Evolutionary conservation across 2,113 vertebrate species (phyloP).

Genomic region (Spheniscus mendiculus): DNA sequence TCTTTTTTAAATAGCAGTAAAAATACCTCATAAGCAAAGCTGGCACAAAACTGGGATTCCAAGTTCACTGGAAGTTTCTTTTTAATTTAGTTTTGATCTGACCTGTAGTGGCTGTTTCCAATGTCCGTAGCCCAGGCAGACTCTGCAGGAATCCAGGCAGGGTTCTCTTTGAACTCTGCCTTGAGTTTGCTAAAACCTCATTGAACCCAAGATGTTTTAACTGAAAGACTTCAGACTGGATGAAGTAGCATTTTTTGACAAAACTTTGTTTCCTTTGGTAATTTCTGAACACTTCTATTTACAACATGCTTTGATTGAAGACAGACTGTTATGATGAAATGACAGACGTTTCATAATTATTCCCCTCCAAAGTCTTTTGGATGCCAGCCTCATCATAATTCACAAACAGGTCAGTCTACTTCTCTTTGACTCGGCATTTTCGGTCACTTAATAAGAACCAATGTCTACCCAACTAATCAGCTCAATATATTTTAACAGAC

Average conservation of each 20-base stretch:
- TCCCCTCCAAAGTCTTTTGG: slow-evolving; percentile 10
- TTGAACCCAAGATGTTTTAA: slow-evolving; percentile 63
- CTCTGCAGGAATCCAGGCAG: slow-evolving; percentile 48
- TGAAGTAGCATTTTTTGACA: slow-evolving; percentile 60
- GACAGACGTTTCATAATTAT: slow-evolving; percentile 23
- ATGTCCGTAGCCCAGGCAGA: slow-evolving; percentile 22
- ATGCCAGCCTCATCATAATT: not conserved
- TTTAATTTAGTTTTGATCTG: slow-evolving; percentile 41
- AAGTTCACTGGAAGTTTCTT: not conserved
- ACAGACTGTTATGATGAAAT: slow-evolving; percentile 45
- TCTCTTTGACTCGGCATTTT: not conserved
- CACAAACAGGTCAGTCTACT: not conserved
- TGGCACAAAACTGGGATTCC: slow-evolving; percentile 1
- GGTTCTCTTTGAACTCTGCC: slow-evolving; percentile 56
- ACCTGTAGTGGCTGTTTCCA: slow-evolving; percentile 46
- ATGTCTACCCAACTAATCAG: not conserved
- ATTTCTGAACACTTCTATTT: slow-evolving; percentile 65
- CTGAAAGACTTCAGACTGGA: slow-evolving; percentile 49
- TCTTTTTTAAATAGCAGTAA: not conserved
- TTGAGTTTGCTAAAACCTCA: slow-evolving; percentile 32
- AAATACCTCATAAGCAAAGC: not conserved
- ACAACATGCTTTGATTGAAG: slow-evolving; percentile 58
- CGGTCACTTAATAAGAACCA: not conserved
- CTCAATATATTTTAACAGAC: not conserved
- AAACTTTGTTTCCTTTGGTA: slow-evolving; percentile 62